phyloP scores from a whole-genome alignment of 2,888 invertebrate species.

The Platycheirus rosarum region DNA sequence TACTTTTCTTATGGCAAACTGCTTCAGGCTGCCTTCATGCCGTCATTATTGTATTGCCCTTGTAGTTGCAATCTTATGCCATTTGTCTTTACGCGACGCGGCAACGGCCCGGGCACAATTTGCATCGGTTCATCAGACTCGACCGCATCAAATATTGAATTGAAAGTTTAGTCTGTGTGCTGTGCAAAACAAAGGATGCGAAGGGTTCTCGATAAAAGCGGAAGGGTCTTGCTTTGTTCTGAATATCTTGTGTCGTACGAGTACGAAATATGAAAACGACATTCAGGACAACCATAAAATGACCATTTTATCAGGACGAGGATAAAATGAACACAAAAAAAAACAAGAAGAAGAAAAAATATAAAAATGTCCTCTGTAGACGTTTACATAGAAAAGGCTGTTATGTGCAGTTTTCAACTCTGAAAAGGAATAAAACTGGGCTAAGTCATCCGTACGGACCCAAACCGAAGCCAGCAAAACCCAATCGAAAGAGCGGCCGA shows the following conservation, averaged over 20 bases:
- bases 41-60: slow-evolving; percentile 5
- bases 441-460: slow-evolving; percentile 31
- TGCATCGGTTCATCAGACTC: slow-evolving; percentile 39
- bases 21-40: background rate
- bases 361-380: slow-evolving; percentile 37
- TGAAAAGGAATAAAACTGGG: slow-evolving; percentile 41
- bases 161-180: slow-evolving; percentile 23
- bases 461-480: slow-evolving; percentile 27
- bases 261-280: slow-evolving; percentile 63
- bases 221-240: slow-evolving; percentile 30
- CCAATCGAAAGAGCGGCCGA: background rate
- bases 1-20: slow-evolving; percentile 11
- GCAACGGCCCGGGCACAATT: no score
- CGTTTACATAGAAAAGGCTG: slow-evolving; percentile 65
- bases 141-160: slow-evolving; percentile 42
- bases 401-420: slow-evolving; percentile 63
- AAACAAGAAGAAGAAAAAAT: background rate
- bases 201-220: background rate
- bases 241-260: slow-evolving; percentile 38
- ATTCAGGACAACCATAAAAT: slow-evolving; percentile 56
- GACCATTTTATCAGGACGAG: slow-evolving; percentile 49
- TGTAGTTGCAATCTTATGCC: slow-evolving; percentile 18
- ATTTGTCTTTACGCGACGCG: slow-evolving; percentile 3
- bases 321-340: slow-evolving; percentile 15
- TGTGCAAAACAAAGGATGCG: slow-evolving; percentile 19